A percentile compares a stretch with the other conserved stretches of the same genome.
Conservation (phyloP, 1,140 invertebrate species). For the Tigriopus japonicus region DNA sequence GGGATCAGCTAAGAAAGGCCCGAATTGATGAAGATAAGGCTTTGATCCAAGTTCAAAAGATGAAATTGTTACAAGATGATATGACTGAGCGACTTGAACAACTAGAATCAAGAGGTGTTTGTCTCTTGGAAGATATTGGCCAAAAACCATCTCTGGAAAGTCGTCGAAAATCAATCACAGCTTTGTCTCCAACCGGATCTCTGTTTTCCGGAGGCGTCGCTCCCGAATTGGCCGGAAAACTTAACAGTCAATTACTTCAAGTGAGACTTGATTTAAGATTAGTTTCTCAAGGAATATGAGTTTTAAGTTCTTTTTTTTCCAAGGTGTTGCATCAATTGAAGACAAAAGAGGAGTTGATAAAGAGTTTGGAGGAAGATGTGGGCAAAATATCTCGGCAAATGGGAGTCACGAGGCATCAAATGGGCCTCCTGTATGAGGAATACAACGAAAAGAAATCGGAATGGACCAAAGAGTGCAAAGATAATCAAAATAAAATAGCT, state of each 20-base stretch:
- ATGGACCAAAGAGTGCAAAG: background rate
- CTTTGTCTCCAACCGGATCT: no score
- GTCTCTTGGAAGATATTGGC: background rate
- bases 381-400: background rate
- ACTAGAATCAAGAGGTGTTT: background rate
- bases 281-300: no score
- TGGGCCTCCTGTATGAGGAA: constrained; percentile 14
- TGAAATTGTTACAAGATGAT: background rate
- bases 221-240: background rate
- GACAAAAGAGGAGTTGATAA: background rate
- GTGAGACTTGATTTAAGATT: background rate
- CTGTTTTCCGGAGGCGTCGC: background rate
- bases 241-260: constrained; percentile 5
- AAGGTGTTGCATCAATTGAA: constrained; percentile 6
- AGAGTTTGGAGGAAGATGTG: constrained; percentile 1
- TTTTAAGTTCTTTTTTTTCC: no score
- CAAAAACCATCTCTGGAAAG: background rate
- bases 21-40: background rate
- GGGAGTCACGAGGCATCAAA: background rate
- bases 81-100: background rate
- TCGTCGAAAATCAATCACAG: no score
- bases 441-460: background rate
- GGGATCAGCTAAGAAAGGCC: constrained; percentile 4
- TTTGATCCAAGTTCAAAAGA: background rate
- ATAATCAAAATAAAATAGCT: background rate